Conservation (phyloP, 1,140 invertebrate species). For the Nasonia vitripennis region DNA sequence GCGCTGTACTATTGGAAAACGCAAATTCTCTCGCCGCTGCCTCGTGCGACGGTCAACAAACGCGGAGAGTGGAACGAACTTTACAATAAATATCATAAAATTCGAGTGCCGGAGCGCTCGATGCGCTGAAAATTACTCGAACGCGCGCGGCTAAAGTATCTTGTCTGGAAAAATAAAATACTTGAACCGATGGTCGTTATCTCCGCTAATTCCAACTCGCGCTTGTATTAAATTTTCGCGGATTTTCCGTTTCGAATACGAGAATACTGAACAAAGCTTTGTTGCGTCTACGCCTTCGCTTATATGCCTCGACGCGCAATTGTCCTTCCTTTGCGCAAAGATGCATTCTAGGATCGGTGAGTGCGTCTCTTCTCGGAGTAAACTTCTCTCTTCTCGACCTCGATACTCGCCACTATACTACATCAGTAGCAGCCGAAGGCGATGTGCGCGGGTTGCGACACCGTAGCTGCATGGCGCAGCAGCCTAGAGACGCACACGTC, state of each 20-base stretch:
- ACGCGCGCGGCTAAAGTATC: neutral
- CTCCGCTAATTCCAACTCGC: no score
- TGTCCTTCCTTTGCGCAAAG: neutral
- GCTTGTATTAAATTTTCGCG: neutral
- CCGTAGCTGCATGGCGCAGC: neutral
- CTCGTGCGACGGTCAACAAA: constrained; percentile 23
- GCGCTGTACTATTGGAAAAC: constrained; percentile 45
- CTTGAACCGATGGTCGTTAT: neutral
- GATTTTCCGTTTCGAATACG: no score
- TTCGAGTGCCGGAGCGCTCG: neutral
- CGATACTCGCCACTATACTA: constrained; percentile 4
- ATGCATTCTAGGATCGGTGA: neutral
- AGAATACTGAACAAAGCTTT: neutral
- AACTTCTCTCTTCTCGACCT: neutral
- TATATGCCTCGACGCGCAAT: neutral
- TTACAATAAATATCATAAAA: constrained; percentile 51
- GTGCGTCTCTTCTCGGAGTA: neutral
- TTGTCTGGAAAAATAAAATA: constrained; percentile 23
- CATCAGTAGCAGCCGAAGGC: neutral
- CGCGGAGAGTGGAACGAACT: neutral
- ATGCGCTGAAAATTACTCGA: constrained; percentile 16
- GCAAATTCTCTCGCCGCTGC: constrained; percentile 31
- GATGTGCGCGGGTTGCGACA: constrained; percentile 2
- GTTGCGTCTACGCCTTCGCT: neutral
- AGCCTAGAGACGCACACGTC: neutral